Evolutionary conservation across 2,113 vertebrate species (phyloP).

Genomic region (Vidua macroura): DNA sequence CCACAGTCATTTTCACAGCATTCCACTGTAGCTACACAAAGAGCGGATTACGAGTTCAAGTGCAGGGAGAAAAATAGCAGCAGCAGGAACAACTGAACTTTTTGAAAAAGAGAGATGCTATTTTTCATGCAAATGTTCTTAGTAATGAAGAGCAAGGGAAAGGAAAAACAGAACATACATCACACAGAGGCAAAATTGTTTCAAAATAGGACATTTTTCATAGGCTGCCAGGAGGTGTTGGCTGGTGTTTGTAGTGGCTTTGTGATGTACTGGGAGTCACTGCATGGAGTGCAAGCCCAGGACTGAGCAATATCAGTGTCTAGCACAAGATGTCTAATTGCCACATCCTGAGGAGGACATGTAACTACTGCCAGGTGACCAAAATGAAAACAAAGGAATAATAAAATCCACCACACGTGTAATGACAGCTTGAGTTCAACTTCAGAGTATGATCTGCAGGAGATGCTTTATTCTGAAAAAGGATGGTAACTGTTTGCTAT

Average conservation of each 20-base stretch:
- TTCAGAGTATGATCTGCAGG: neutral
- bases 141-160: constrained; percentile 38
- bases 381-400: neutral
- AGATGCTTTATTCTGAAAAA: neutral
- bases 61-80: neutral
- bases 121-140: constrained; percentile 63
- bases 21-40: neutral
- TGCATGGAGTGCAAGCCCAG: neutral
- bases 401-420: neutral
- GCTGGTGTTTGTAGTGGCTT: neutral
- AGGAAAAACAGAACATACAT: constrained; percentile 42
- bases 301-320: neutral
- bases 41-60: constrained; percentile 30
- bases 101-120: neutral
- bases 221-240: neutral
- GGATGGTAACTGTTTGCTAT: neutral
- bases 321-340: neutral
- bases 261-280: neutral
- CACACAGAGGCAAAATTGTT: constrained; percentile 32
- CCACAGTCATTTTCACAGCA: constrained; percentile 4
- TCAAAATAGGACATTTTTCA: constrained; percentile 42
- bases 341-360: neutral
- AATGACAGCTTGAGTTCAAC: neutral
- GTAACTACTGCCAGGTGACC: neutral
- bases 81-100: constrained; percentile 33